Base-by-base conservation (phyloP, 2,888 invertebrate genomes). In the Labia minor region DNA sequence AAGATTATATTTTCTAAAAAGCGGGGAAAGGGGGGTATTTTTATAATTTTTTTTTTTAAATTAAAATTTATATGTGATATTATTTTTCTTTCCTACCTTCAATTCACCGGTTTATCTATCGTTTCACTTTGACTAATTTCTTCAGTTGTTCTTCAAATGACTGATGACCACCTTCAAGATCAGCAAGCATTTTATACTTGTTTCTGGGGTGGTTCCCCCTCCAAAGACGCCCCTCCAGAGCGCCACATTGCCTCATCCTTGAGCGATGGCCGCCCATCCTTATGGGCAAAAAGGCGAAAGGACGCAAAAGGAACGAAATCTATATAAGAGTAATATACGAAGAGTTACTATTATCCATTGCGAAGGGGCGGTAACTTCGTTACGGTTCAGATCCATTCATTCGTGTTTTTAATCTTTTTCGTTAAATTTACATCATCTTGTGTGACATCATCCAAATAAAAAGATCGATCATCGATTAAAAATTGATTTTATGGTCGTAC, bases 271-370 rank as follows among this genome's bases (percentile, higher is more conserved):
- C n/a, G 49, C 49, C 49, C 49, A 49, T 49, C 49, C 49, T 49
- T 49, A 49, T 49, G 49, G 49, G 49, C 49, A 49, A 49, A 49
- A 49, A 49, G 49, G 49, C 49, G 49, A 49, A 49, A 49, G 49
- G 16, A 49, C 14, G n/a, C 49, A 49, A 4, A 49, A 49, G 2
- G 16, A 49, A 14, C 49, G 14, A 49, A 8, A n/a, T 49, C 49
- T n/a, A n/a, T n/a, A n/a, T n/a, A 49, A 49, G 49, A 49, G 49
- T 26, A 26, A 3, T 26, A 26, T 26, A 26, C 26, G 4, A 26
- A 26, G 4, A 26, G 26, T 26, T 26, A 26, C 26, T 26, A 26
- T 26, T 26, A 26, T 26, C 26, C 26, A 26, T 26, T 26, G 3
- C 26, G 26, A 26, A 26, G 49, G 49, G 49, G 49, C 49, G 49